Conservation (phyloP, 2,888 invertebrate species). For the Coleophora deauratella region DNA sequence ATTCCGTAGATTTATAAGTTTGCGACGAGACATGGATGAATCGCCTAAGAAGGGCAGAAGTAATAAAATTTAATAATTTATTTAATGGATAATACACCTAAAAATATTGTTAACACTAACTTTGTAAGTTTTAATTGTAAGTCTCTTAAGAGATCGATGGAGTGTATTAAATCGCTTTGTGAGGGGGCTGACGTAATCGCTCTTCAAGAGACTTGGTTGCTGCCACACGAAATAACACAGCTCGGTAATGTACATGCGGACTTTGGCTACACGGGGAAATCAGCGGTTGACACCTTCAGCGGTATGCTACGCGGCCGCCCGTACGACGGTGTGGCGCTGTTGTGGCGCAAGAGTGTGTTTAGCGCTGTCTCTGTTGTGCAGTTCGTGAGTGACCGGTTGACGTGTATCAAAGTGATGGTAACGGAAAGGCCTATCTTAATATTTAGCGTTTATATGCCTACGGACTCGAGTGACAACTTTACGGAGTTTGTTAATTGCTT, state of each 20-base stretch:
- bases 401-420: too few species aligned
- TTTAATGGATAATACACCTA: slow-evolving; percentile 4
- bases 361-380: slow-evolving; percentile 3
- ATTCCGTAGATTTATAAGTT: slow-evolving; percentile 10
- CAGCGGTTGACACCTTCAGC: slow-evolving; percentile 4
- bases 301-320: slow-evolving; percentile 7
- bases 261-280: slow-evolving; percentile 6
- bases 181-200: slow-evolving; percentile 3
- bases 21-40: too few species aligned
- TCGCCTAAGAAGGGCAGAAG: neutral
- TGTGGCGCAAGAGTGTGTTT: slow-evolving; percentile 6
- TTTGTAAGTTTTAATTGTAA: slow-evolving; percentile 10
- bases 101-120: neutral
- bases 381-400: slow-evolving; percentile 6
- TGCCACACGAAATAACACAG: slow-evolving; percentile 5
- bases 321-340: slow-evolving; percentile 7
- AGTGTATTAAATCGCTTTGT: slow-evolving; percentile 3
- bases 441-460: too few species aligned
- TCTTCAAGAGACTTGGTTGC: slow-evolving; percentile 6
- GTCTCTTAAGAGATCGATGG: slow-evolving; percentile 3
- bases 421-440: too few species aligned
- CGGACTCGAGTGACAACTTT: slow-evolving; percentile 3
- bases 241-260: slow-evolving; percentile 3
- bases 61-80: neutral
- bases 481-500: slow-evolving; percentile 3